Evolutionary conservation across 2,113 vertebrate genomes (phyloP), one percentile per base, ranked within the genome.

Genomic region (Gorsachius goisagi): DNA sequence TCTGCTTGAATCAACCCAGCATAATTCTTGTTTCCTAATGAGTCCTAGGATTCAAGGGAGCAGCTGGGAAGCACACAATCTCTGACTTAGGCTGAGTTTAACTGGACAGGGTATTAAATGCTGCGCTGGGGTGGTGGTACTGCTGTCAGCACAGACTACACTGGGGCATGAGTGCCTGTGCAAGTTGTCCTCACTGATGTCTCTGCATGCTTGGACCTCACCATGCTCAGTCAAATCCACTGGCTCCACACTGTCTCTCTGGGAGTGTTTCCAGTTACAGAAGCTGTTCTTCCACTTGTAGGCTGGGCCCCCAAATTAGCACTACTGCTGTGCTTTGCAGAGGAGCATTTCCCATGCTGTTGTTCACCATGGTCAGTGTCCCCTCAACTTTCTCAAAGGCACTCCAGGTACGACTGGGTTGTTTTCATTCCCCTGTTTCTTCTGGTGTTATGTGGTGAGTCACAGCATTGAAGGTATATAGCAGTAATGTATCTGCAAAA

Each of bases 241-340:
- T 15, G 1, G 0, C 27, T 72, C 17, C 74, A 24, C 1, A 0
- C 18, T 8, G 23, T 12, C 22, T 41, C 32, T 52, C 52, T 66
- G 41, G 30, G 49, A 24, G 52, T 0, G 0, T 47, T 58, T n/a
- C 63, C 49, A 44, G 0, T 0, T n/a, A 26, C 21, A 41, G 41
- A 30, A 80, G 47, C 44, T 14, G 3, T 44, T 53, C 32, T 50
- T 30, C 22, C 12, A 6, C 28, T 15, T 9, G 15, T 26, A 20
- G 52, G 5, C 41, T 67, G 37, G 33, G 11, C 7, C 11, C 24
- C 28, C 13, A 73, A 27, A 11, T 15, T 2, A 66, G 21, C 53
- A 66, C 39, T 73, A 30, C 27, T 47, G 27, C 49, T 58, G 32
- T 10, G 12, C n/a, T 50, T 47, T n/a, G 30, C 52, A 55, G 24